phyloP scores from a whole-genome alignment of 2,888 invertebrate genomes.

The Drosophila neutralis region DNA sequence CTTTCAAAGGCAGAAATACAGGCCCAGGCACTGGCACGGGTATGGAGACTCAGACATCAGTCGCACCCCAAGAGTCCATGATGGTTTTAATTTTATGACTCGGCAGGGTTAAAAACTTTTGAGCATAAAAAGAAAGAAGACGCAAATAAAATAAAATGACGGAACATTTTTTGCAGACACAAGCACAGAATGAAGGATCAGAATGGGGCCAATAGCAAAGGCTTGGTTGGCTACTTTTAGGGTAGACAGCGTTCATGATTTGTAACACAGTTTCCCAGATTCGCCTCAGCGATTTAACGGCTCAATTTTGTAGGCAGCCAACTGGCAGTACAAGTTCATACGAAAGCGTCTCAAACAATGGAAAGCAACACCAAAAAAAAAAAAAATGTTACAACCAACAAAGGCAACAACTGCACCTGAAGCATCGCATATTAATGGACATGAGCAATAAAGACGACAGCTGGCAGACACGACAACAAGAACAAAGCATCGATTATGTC shows the following conservation, averaged over 20 bases:
- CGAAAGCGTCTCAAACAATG: constrained; percentile 60
- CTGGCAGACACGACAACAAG: constrained; percentile 67
- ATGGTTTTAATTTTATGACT: constrained; percentile 76
- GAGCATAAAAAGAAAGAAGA: constrained; percentile 51
- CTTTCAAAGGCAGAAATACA: constrained; percentile 36
- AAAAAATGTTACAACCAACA: constrained; percentile 16
- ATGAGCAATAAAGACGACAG: constrained; percentile 75
- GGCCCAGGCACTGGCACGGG: constrained; percentile 5
- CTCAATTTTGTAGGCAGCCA: constrained; percentile 59
- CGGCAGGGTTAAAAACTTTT: constrained; percentile 71
- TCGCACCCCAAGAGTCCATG: constrained; percentile 61
- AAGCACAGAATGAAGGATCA: neutral
- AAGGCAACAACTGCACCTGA: constrained; percentile 63
- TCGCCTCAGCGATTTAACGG: constrained; percentile 60
- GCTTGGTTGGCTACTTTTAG: constrained; percentile 39
- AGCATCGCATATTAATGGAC: constrained; percentile 71
- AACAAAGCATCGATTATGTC: constrained; percentile 74
- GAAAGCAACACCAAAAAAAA: constrained; percentile 4
- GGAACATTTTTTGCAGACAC: constrained; percentile 43
- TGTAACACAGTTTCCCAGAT: constrained; percentile 64
- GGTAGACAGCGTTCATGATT: constrained; percentile 64
- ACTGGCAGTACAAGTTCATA: constrained; percentile 49
- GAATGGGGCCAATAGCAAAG: constrained; percentile 12
- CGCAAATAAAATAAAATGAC: constrained; percentile 63
- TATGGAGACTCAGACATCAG: constrained; percentile 37